Conservation (phyloP, 2,113 vertebrate genomes). For the Stictonetta naevosa region DNA sequence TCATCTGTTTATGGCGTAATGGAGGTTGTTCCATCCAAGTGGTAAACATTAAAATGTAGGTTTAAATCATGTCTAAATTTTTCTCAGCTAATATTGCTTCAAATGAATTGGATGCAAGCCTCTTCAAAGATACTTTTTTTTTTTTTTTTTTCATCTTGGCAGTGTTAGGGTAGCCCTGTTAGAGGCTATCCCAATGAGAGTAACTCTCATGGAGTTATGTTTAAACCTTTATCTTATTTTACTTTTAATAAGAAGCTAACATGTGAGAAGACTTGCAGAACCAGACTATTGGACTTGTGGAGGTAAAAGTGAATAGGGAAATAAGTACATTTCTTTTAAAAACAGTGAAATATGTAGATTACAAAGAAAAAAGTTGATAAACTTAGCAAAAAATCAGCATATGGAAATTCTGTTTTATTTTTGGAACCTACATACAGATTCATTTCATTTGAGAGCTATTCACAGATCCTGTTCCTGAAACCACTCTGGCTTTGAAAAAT, state of each 20-base stretch:
- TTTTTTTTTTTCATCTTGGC: background rate
- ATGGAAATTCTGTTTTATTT: slow-evolving; percentile 51
- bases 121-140: background rate
- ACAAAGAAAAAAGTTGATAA: background rate
- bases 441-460: background rate
- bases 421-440: slow-evolving; percentile 32
- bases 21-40: background rate
- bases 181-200: background rate
- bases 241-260: background rate
- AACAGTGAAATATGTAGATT: background rate
- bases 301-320: background rate
- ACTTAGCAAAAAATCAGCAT: background rate
- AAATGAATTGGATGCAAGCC: background rate
- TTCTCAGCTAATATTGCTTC: background rate
- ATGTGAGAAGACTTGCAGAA: background rate
- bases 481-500: background rate
- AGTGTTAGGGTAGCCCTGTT: background rate
- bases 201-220: accelerated
- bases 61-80: background rate
- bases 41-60: background rate
- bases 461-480: slow-evolving; percentile 17
- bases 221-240: background rate
- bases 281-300: background rate
- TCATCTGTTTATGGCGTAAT: background rate
- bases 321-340: background rate